phyloP scores from a whole-genome alignment of 2,797 vertebrate genomes.

The Peromyscus attwateri region DNA sequence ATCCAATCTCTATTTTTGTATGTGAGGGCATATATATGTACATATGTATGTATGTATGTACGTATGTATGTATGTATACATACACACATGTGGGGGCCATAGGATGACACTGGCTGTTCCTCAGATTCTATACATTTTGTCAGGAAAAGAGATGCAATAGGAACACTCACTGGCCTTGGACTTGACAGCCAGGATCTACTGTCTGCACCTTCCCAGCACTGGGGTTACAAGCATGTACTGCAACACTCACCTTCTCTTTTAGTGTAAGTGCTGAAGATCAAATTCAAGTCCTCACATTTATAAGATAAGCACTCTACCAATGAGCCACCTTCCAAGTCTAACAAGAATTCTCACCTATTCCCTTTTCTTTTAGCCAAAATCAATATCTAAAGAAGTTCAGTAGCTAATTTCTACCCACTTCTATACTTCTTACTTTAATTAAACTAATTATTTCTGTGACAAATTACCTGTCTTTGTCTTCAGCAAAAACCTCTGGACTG shows the following conservation, averaged over 20 bases:
- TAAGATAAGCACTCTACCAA: neutral
- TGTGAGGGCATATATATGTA: neutral
- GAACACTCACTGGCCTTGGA: neutral
- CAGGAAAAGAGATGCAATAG: neutral
- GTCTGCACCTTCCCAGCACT: neutral
- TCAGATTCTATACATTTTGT: neutral
- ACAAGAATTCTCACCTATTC: neutral
- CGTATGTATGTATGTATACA: neutral
- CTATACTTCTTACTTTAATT: neutral
- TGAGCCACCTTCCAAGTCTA: neutral
- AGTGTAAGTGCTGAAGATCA: neutral
- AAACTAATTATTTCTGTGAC: neutral
- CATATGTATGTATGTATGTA: neutral
- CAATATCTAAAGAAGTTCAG: neutral
- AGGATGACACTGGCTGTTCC: neutral
- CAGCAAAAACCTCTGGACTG: slow-evolving; percentile 91
- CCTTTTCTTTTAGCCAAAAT: slow-evolving; percentile 47
- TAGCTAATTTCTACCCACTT: slow-evolving; percentile 20
- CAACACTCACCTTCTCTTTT: neutral
- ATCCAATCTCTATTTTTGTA: neutral
- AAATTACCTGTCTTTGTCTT: slow-evolving; percentile 91
- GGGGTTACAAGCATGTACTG: neutral
- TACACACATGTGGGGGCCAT: neutral
- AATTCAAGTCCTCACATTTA: neutral
- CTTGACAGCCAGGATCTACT: neutral